A percentile compares a stretch with the other conserved stretches of the same genome.
These are phyloP conservation scores for Diuraphis noxia DNA, from an alignment of 1,140 invertebrate species.

Conservation along the genomic window DNA sequence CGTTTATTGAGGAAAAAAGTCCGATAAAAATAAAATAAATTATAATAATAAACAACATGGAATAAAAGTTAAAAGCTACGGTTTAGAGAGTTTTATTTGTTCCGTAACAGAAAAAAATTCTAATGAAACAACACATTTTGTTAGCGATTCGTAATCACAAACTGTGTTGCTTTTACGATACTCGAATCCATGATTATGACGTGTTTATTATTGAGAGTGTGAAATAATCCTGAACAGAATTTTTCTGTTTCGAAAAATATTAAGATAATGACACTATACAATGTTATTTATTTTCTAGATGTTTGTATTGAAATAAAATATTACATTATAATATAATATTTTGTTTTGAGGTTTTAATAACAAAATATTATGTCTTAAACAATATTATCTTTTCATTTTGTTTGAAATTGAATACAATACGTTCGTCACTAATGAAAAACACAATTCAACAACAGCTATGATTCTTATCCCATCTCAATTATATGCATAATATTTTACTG, in stretches of 20 bases:
- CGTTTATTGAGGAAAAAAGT: background rate
- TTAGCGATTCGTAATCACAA: background rate
- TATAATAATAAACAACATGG: background rate
- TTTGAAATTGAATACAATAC: background rate
- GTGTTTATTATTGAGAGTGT: background rate
- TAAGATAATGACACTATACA: background rate
- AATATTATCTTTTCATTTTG: background rate
- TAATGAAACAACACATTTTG: constrained; percentile 17
- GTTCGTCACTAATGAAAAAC: background rate
- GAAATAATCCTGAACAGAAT: constrained; percentile 1
- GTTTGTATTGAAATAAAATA: constrained; percentile 20
- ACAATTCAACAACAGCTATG: background rate
- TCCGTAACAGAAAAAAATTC: background rate
- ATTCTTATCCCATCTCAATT: background rate
- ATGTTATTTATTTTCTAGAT: background rate
- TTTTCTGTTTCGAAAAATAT: background rate
- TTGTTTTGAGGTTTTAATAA: background rate
- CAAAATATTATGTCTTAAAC: background rate
- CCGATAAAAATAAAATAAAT: background rate
- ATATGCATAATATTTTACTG: background rate
- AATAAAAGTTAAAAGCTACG: background rate
- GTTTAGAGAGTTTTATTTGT: background rate
- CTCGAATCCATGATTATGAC: background rate
- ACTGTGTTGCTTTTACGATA: background rate
- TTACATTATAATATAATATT: background rate